These are phyloP conservation scores for Crypturellus undulatus DNA, from an alignment of 2,113 vertebrate genomes.

Conservation along the genomic window DNA sequence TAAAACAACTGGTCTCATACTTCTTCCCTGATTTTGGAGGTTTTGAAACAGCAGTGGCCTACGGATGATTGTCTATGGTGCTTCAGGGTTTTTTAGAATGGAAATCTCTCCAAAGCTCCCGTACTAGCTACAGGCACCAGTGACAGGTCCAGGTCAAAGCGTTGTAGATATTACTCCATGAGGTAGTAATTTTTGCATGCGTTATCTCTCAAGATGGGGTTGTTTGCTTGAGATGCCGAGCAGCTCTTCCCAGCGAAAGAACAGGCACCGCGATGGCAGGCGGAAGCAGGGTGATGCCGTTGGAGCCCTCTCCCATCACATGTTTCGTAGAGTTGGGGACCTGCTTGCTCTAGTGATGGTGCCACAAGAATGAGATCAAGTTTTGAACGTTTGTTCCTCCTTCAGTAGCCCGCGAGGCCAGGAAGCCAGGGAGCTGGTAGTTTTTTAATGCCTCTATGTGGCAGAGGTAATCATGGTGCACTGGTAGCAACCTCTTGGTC, in stretches of 20 bases:
- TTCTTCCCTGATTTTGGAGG: not conserved
- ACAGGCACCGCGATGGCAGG: not conserved
- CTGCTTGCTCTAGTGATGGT: no score
- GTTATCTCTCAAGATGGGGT: not conserved
- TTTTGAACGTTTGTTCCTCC: not conserved
- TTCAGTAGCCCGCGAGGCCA: not conserved
- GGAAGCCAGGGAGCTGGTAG: rapidly evolving
- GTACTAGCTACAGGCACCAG: not conserved
- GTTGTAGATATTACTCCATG: not conserved
- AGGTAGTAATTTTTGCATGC: not conserved
- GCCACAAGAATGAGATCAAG: not conserved
- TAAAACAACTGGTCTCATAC: not conserved
- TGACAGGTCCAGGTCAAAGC: not conserved
- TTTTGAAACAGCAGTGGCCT: not conserved
- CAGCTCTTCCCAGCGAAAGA: no score
- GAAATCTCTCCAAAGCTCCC: not conserved
- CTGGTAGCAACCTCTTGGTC: rapidly evolving
- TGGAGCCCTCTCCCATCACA: not conserved
- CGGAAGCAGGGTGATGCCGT: not conserved
- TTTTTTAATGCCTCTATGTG: not conserved
- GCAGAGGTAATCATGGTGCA: rapidly evolving
- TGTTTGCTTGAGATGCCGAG: not conserved
- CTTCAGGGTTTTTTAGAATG: not conserved
- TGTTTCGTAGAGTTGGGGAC: not conserved
- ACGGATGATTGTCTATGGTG: not conserved